A percentile compares a stretch with the other conserved stretches of the same genome.
These are phyloP conservation scores for Calameuta idolon DNA, from an alignment of 2,888 invertebrate species.

Conservation along the genomic window DNA sequence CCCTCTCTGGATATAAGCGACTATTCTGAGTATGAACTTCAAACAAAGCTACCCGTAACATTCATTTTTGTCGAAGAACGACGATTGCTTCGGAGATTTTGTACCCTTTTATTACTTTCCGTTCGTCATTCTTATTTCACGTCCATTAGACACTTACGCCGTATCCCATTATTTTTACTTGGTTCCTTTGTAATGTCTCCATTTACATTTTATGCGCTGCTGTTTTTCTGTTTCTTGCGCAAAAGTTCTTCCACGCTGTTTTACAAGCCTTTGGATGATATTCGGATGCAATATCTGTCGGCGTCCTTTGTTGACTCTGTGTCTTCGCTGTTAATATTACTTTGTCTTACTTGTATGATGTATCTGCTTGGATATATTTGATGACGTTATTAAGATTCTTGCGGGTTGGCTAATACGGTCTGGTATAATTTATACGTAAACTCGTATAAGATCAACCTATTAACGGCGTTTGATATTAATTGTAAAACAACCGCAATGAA, in stretches of 20 bases:
- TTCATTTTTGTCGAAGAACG: background rate
- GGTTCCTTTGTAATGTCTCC: background rate
- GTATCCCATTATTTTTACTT: background rate
- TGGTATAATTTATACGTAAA: background rate
- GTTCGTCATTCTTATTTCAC: background rate
- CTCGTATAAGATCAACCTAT: background rate
- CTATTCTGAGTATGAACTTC: background rate
- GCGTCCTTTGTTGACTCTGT: background rate
- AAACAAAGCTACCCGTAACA: background rate
- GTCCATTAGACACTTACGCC: background rate
- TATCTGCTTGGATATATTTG: background rate
- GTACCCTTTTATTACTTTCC: background rate
- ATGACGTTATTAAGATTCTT: constrained; percentile 5
- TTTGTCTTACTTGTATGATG: background rate
- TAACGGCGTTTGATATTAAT: constrained; percentile 29
- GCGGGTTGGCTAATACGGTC: background rate
- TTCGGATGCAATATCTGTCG: background rate
- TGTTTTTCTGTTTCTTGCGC: background rate
- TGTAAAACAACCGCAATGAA: constrained; percentile 33
- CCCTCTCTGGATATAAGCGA: constrained; percentile 48
- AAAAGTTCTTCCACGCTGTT: background rate
- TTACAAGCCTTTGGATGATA: background rate
- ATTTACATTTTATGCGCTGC: too few relatives aligned
- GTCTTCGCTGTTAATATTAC: background rate
- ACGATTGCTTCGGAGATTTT: background rate